These are phyloP conservation scores for Resseliella maxima DNA, from an alignment of 2,888 invertebrate genomes.

Conservation along the genomic window DNA sequence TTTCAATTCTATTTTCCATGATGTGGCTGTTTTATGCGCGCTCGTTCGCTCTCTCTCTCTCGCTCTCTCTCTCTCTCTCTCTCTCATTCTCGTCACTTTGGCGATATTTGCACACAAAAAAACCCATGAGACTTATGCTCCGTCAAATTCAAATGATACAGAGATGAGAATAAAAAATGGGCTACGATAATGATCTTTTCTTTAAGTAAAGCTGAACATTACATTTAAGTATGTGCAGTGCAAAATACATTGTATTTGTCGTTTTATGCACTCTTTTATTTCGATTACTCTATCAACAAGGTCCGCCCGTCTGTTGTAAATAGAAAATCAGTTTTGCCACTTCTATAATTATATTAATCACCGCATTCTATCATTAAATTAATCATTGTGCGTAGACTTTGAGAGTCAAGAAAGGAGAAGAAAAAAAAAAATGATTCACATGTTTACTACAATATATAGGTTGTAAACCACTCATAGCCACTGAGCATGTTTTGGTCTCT, in stretches of 20 bases:
- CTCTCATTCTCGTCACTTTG: neutral
- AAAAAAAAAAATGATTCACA: too few relatives aligned
- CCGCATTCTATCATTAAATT: neutral
- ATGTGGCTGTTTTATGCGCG: neutral
- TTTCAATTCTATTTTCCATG: neutral
- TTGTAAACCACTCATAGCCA: neutral
- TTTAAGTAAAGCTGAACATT: neutral
- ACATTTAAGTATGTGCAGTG: neutral
- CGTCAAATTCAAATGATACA: neutral
- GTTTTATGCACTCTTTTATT: neutral
- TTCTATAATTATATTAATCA: conserved; percentile 16
- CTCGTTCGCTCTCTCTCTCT: neutral
- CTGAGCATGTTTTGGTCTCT: neutral
- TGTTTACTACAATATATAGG: neutral
- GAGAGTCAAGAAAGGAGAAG: too few relatives aligned
- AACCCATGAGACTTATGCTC: neutral
- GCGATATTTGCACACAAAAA: neutral
- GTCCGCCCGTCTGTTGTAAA: neutral
- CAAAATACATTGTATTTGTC: neutral
- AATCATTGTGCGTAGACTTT: neutral
- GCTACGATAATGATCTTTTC: neutral
- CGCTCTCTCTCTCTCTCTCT: neutral
- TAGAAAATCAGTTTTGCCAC: neutral
- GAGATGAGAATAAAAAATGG: neutral
- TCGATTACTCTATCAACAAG: neutral